These are phyloP conservation scores for Cinara cedri DNA, from an alignment of 2,888 invertebrate genomes.

Conservation along the genomic window DNA sequence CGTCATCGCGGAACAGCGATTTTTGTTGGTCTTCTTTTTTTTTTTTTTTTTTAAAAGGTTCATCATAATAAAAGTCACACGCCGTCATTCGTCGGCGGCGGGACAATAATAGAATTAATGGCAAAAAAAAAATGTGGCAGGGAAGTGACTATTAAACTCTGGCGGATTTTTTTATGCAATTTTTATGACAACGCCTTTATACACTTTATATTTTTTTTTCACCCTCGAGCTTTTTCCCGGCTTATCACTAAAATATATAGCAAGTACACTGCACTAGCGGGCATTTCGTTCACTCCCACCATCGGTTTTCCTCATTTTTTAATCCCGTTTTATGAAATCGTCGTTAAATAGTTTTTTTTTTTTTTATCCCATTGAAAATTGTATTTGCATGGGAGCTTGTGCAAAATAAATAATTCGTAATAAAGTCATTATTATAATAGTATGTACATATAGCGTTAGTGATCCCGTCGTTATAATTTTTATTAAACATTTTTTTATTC, in stretches of 20 bases:
- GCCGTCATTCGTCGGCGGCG: neutral
- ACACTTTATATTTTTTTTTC: slow-evolving; percentile 1
- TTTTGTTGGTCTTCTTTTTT: slow-evolving; percentile 36
- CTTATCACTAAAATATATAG: slow-evolving; percentile 13
- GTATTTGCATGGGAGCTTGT: no score
- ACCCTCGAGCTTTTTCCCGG: neutral
- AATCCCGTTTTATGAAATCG: slow-evolving; percentile 24
- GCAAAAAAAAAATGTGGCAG: slow-evolving; percentile 26
- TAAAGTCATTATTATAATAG: no score
- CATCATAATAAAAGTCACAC: slow-evolving; percentile 45
- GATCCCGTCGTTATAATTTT: no score
- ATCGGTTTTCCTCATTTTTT: neutral
- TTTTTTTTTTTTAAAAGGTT: slow-evolving; percentile 46
- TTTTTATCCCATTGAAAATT: no score
- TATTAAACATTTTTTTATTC: no score
- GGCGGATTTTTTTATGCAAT: slow-evolving; percentile 45
- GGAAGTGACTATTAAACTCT: slow-evolving; percentile 34
- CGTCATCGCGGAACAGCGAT: slow-evolving; percentile 15
- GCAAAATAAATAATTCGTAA: no score
- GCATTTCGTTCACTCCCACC: neutral
- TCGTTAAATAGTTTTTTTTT: slow-evolving; percentile 14
- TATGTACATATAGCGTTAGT: no score
- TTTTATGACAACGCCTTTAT: slow-evolving; percentile 47
- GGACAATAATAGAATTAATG: slow-evolving; percentile 52
- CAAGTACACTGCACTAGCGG: neutral